Conservation (phyloP, 2,888 invertebrate genomes). For the Dexiosoma caninum region DNA sequence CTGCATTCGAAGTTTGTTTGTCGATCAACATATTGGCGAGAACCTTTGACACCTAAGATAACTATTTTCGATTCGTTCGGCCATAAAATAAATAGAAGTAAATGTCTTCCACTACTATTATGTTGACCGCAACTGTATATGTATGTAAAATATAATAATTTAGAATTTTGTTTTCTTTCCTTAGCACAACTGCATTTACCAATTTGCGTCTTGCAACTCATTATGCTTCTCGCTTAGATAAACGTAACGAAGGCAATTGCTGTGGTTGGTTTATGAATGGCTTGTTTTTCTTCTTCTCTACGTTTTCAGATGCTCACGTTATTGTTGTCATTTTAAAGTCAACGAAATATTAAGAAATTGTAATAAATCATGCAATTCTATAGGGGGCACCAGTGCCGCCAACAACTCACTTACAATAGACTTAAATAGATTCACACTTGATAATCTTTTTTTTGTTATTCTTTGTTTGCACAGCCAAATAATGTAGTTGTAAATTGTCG, state of each 20-base stretch:
- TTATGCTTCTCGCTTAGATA: conserved; percentile 27
- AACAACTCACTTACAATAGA: conserved; percentile 3
- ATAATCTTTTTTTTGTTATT: background rate
- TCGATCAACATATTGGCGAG: no score
- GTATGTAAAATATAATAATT: no score
- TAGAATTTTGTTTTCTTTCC: no score
- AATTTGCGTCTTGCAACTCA: conserved; percentile 8
- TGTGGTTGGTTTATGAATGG: conserved; percentile 8
- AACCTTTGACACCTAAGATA: no score
- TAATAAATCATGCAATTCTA: conserved; percentile 47
- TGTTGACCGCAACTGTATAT: no score
- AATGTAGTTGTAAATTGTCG: background rate
- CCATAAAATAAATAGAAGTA: no score
- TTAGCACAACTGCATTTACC: background rate
- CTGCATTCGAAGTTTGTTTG: no score
- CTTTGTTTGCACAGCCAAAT: background rate
- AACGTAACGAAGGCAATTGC: conserved; percentile 44
- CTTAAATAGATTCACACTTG: conserved; percentile 2
- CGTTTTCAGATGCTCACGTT: conserved; percentile 2
- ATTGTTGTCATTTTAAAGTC: conserved; percentile 47
- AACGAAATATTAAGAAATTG: conserved; percentile 50
- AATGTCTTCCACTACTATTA: no score
- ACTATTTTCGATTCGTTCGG: no score
- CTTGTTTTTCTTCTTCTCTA: background rate
- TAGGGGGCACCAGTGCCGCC: no score